Evolutionary conservation across 2,888 invertebrate species (phyloP).

Genomic region (Adelphocoris suturalis): DNA sequence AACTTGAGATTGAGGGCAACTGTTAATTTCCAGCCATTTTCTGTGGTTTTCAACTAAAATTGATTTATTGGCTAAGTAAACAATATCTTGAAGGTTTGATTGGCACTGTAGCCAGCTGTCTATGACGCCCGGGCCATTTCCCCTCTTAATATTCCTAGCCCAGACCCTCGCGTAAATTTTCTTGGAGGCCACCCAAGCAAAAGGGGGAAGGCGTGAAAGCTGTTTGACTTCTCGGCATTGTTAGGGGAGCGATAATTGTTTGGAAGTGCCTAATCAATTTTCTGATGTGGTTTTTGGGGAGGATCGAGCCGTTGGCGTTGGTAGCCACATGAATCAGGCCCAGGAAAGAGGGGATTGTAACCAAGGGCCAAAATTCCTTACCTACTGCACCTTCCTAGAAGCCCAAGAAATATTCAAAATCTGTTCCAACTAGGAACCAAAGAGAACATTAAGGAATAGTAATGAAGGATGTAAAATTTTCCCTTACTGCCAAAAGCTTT

Average conservation of each 20-base stretch:
- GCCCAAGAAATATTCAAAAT: too few species aligned
- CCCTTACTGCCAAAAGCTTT: too few species aligned
- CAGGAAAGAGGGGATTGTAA: background rate
- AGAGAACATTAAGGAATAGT: too few species aligned
- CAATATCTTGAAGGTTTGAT: background rate
- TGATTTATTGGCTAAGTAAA: background rate
- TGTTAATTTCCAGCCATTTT: too few species aligned
- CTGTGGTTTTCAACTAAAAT: too few species aligned
- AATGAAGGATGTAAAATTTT: too few species aligned
- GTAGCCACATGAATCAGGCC: slow-evolving; percentile 56
- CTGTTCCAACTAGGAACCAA: too few species aligned
- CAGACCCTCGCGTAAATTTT: background rate
- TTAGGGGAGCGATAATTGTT: slow-evolving; percentile 60
- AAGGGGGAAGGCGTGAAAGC: slow-evolving; percentile 20
- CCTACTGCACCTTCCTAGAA: too few species aligned
- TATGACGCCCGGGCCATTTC: background rate
- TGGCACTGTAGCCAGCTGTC: background rate
- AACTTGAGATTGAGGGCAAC: too few species aligned
- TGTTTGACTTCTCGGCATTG: slow-evolving; percentile 24
- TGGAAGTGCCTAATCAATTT: slow-evolving; percentile 64
- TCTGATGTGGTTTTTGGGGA: slow-evolving; percentile 56
- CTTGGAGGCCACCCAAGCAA: background rate
- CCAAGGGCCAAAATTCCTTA: background rate
- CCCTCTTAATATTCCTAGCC: slow-evolving; percentile 1
- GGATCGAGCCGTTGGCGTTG: background rate